These are phyloP conservation scores for Eudorcas thomsonii DNA, from an alignment of 2,113 vertebrate genomes.

Conservation along the genomic window DNA sequence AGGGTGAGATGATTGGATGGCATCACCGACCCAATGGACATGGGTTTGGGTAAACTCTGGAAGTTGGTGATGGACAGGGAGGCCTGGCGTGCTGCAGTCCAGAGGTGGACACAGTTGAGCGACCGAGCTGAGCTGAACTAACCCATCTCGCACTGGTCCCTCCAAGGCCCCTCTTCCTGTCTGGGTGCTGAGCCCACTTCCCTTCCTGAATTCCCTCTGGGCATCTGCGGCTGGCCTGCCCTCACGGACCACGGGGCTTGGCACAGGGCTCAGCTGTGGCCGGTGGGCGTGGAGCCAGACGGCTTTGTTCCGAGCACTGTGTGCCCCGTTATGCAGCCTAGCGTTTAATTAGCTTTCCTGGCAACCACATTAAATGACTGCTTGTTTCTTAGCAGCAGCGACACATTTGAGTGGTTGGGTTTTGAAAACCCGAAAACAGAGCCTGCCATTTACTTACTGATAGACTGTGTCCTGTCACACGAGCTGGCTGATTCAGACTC, in stretches of 20 bases:
- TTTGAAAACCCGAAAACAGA: slow-evolving; percentile 22
- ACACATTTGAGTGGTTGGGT: neutral
- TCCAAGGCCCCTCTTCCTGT: neutral
- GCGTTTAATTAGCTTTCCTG: slow-evolving; percentile 49
- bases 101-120: neutral
- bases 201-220: too few relatives aligned
- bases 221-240: neutral
- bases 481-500: neutral
- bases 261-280: neutral
- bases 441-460: neutral
- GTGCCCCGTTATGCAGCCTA: neutral
- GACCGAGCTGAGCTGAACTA: neutral
- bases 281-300: neutral
- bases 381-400: slow-evolving; percentile 32
- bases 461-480: neutral
- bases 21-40: neutral
- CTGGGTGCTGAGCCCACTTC: neutral
- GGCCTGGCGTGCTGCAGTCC: neutral
- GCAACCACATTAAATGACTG: slow-evolving; percentile 13
- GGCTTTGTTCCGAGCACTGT: neutral
- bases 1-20: neutral
- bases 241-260: neutral
- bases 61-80: neutral
- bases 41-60: neutral
- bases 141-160: neutral